phyloP scores from a whole-genome alignment of 2,888 invertebrate species.

The Notodonta ziczac region DNA sequence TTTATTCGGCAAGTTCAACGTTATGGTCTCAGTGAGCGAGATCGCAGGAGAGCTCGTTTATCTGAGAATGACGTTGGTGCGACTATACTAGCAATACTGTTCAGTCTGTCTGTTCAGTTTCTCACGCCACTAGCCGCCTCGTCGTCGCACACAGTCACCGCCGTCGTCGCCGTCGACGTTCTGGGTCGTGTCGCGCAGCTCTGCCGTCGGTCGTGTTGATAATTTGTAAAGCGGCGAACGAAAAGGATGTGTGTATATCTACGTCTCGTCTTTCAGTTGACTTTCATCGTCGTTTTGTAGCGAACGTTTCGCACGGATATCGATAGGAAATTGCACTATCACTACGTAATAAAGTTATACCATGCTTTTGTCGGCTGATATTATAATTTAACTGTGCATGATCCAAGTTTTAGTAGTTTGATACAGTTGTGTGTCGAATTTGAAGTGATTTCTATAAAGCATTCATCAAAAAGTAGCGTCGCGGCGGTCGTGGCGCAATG shows the following conservation, averaged over 20 bases:
- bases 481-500: slow-evolving; percentile 81
- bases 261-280: slow-evolving; percentile 85
- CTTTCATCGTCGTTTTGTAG: slow-evolving; percentile 84
- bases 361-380: slow-evolving; percentile 56
- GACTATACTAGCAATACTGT: slow-evolving; percentile 71
- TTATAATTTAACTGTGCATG: slow-evolving; percentile 45
- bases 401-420: slow-evolving; percentile 33
- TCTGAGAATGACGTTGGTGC: slow-evolving; percentile 65
- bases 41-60: slow-evolving; percentile 61
- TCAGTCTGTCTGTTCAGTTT: slow-evolving; percentile 57
- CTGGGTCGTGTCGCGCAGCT: slow-evolving; percentile 48
- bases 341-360: slow-evolving; percentile 79
- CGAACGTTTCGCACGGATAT: slow-evolving; percentile 82
- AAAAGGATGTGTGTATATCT: slow-evolving; percentile 83
- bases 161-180: slow-evolving; percentile 48
- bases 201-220: slow-evolving; percentile 65
- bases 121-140: slow-evolving; percentile 52
- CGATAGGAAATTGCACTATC: slow-evolving; percentile 80
- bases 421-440: slow-evolving; percentile 36
- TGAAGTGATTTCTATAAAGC: slow-evolving; percentile 50
- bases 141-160: slow-evolving; percentile 51
- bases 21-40: slow-evolving; percentile 70
- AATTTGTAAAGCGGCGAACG: slow-evolving; percentile 78
- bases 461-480: slow-evolving; percentile 66
- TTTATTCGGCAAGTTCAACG: slow-evolving; percentile 60